phyloP scores from a whole-genome alignment of 37 sponge, comb jelly and placozoan species.

The Geodia barretti region DNA sequence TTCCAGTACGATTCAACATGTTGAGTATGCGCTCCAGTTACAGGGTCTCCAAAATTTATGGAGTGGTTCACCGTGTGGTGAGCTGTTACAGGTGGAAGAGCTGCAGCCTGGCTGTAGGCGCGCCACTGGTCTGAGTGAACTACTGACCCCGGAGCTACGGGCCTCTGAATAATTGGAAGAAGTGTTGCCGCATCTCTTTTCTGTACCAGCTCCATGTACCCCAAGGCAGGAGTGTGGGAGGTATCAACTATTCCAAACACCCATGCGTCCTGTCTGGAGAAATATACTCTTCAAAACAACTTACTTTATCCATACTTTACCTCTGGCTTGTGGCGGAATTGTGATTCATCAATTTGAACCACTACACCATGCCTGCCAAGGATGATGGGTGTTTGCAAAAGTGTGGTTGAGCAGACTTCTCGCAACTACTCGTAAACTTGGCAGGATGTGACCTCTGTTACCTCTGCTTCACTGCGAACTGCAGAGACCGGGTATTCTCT shows the following conservation, averaged over 20 bases:
- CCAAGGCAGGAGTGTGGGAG: conserved; percentile 25
- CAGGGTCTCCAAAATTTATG: conserved; percentile 39
- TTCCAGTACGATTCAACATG: conserved; percentile 72
- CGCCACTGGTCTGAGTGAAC: conserved; percentile 69
- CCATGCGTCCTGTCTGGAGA: conserved; percentile 53
- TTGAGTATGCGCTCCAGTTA: conserved; percentile 67
- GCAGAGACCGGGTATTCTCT: conserved; percentile 22
- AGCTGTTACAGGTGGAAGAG: no score
- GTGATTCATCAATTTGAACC: conserved; percentile 54
- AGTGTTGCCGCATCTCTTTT: conserved; percentile 55
- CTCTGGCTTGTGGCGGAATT: conserved; percentile 59
- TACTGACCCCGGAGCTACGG: conserved; percentile 48
- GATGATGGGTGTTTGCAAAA: conserved; percentile 12
- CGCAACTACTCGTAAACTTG: conserved; percentile 50
- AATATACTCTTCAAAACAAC: no score
- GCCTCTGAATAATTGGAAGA: conserved; percentile 62
- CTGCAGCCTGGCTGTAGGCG: no score
- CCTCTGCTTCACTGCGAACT: conserved; percentile 13
- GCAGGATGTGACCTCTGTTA: conserved; percentile 1
- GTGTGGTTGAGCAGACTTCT: conserved; percentile 45
- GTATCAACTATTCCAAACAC: conserved; percentile 76
- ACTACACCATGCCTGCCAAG: conserved; percentile 35
- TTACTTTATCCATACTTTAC: no score
- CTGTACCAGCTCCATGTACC: conserved; percentile 66
- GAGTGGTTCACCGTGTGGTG: conserved; percentile 26